phyloP scores from a whole-genome alignment of 2,113 vertebrate species.

The Ammodytes dubius region DNA sequence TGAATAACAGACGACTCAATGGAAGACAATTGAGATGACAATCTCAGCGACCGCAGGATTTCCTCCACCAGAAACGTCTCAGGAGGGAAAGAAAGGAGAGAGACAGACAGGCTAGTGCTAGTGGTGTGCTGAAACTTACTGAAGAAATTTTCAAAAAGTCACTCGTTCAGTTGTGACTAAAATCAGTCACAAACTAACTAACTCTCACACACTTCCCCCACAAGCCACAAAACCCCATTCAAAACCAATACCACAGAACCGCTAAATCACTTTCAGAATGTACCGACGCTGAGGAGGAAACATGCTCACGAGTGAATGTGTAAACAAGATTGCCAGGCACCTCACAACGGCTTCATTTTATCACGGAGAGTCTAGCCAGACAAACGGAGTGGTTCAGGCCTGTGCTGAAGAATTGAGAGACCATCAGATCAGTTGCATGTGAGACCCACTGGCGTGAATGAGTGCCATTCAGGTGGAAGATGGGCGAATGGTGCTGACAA shows the following conservation, averaged over 20 bases:
- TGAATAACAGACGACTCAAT: slow-evolving; percentile 52
- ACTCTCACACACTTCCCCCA: slow-evolving; percentile 16
- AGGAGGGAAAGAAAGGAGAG: slow-evolving; percentile 12
- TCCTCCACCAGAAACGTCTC: slow-evolving; percentile 69
- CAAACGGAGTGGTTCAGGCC: slow-evolving; percentile 42
- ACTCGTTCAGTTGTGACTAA: neutral
- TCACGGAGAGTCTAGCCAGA: slow-evolving; percentile 27
- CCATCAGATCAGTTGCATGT: slow-evolving; percentile 43
- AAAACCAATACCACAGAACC: slow-evolving; percentile 30
- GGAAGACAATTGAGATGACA: slow-evolving; percentile 72
- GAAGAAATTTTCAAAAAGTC: slow-evolving; percentile 9
- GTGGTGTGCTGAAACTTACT: slow-evolving; percentile 9
- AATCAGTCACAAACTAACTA: slow-evolving; percentile 13
- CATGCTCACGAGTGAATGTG: slow-evolving; percentile 21
- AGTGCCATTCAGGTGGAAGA: slow-evolving; percentile 51
- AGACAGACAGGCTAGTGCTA: neutral
- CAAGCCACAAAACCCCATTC: slow-evolving; percentile 28
- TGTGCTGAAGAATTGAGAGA: neutral
- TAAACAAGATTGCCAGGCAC: slow-evolving; percentile 32
- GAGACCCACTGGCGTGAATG: slow-evolving; percentile 47
- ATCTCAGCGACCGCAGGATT: slow-evolving; percentile 80
- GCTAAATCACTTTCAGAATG: slow-evolving; percentile 24
- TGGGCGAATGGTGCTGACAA: slow-evolving; percentile 37
- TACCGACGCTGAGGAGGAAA: slow-evolving; percentile 21
- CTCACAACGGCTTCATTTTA: slow-evolving; percentile 31